Evolutionary conservation across 2,797 vertebrate species (phyloP).

Genomic region (Pseudotriccus pelzelni): DNA sequence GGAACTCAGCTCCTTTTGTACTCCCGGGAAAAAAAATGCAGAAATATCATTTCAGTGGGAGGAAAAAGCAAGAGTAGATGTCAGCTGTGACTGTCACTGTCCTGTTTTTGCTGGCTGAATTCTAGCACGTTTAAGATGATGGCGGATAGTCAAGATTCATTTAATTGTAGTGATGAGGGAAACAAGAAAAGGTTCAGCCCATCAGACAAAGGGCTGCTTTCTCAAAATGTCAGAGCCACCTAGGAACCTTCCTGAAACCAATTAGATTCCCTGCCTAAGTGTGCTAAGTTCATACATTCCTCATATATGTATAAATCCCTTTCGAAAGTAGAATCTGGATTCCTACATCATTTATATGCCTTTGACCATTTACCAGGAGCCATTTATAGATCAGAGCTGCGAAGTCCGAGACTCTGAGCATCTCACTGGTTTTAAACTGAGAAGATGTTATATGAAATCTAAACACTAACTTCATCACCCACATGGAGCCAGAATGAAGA

Average conservation of each 20-base stretch:
- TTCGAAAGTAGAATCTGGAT: constrained; percentile 7
- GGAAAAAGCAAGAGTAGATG: neutral
- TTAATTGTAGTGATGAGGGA: neutral
- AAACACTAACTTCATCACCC: neutral
- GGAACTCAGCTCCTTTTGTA: neutral
- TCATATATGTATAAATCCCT: neutral
- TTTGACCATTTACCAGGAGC: neutral
- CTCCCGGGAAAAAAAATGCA: neutral
- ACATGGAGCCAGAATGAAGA: neutral
- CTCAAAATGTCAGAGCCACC: constrained; percentile 15
- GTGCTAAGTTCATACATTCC: neutral
- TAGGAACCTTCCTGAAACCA: neutral
- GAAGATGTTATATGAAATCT: neutral
- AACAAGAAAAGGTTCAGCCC: neutral
- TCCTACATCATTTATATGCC: neutral
- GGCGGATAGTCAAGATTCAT: neutral
- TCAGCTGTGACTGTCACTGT: neutral
- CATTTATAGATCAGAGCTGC: neutral
- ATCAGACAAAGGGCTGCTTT: neutral
- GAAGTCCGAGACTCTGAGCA: neutral
- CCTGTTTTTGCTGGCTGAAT: neutral
- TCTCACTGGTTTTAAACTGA: neutral
- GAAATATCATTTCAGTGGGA: neutral
- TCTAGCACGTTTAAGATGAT: neutral
- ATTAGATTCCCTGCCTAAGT: neutral